A percentile compares a stretch with the other conserved stretches of the same genome.
phyloP scores from a whole-genome alignment of 64 coral and sea anemone genomes.

The Porites lutea region DNA sequence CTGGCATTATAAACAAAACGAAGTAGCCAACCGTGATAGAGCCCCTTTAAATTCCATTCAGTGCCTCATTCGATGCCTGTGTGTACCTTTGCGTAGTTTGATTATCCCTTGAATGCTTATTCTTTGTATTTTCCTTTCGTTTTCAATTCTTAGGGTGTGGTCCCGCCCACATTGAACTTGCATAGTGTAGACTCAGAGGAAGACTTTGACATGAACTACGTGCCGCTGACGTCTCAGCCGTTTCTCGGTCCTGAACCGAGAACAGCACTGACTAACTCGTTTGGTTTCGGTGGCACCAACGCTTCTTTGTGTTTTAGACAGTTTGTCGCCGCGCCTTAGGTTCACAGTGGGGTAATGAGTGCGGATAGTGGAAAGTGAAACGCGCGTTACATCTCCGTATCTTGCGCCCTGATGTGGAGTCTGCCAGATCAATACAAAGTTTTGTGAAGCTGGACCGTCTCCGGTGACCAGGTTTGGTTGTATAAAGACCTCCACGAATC shows the following conservation, averaged over 20 bases:
- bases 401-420: too few relatives aligned
- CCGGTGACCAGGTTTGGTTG: neutral
- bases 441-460: neutral
- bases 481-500: too few relatives aligned
- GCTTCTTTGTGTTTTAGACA: constrained; percentile 88
- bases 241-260: constrained; percentile 16
- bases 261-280: constrained; percentile 88
- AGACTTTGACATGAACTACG: constrained; percentile 92
- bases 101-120: too few relatives aligned
- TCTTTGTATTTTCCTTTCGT: neutral
- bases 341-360: neutral
- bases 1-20: too few relatives aligned
- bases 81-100: too few relatives aligned
- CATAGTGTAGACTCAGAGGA: constrained; percentile 73
- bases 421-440: neutral
- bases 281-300: constrained; percentile 98
- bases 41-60: too few relatives aligned
- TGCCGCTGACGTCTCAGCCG: constrained; percentile 66
- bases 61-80: too few relatives aligned
- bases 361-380: neutral
- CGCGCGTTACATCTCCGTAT: neutral
- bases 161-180: constrained; percentile 91
- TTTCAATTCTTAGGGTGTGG: constrained; percentile 71
- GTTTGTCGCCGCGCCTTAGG: neutral
- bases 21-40: too few relatives aligned